phyloP scores from a whole-genome alignment of 2,113 vertebrate genomes.

The Phycodurus eques region DNA sequence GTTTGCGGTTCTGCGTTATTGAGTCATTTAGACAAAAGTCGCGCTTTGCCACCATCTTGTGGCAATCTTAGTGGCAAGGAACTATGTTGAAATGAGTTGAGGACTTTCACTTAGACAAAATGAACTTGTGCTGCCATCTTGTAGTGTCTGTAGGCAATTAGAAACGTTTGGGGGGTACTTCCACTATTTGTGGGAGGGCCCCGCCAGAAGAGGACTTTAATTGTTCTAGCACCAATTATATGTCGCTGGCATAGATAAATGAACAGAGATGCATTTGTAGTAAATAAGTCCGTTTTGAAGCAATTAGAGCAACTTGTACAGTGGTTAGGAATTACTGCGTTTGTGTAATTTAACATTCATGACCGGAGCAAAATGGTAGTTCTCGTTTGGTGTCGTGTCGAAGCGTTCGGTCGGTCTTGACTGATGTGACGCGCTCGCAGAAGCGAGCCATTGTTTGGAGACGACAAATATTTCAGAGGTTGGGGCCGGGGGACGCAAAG shows the following conservation, averaged over 20 bases:
- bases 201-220: too few relatives aligned
- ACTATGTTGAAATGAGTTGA: too few relatives aligned
- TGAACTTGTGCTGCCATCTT: too few relatives aligned
- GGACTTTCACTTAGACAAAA: too few relatives aligned
- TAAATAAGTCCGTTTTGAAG: neutral
- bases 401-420: neutral
- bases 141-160: too few relatives aligned
- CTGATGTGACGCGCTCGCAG: conserved; percentile 40
- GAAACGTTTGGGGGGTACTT: too few relatives aligned
- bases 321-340: neutral
- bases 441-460: conserved; percentile 68
- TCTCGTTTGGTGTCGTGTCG: neutral
- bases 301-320: neutral
- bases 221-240: neutral
- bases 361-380: neutral
- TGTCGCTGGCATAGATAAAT: neutral
- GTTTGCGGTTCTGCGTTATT: too few relatives aligned
- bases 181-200: too few relatives aligned
- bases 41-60: too few relatives aligned
- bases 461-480: conserved; percentile 57
- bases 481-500: conserved; percentile 46
- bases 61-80: too few relatives aligned
- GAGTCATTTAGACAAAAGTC: too few relatives aligned
- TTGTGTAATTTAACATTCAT: neutral
- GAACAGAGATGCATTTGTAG: neutral